Percentiles rank a stretch among this genome's conserved stretches.
These are phyloP conservation scores for Pseudochirops cupreus DNA, from an alignment of 2,797 vertebrate species.

Conservation along the genomic window DNA sequence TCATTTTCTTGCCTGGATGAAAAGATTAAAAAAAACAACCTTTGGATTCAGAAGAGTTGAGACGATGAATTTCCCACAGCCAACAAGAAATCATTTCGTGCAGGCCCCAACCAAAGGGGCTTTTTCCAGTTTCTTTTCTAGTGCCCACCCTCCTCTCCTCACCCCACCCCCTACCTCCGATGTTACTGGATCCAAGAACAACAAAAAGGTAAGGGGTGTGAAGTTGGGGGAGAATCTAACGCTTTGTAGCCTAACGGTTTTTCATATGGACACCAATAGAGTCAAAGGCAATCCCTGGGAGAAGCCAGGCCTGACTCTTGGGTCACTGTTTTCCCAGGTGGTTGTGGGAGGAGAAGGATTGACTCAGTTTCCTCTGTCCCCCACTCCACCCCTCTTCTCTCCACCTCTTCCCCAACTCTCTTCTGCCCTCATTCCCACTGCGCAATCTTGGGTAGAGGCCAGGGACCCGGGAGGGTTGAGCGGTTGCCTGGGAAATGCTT, in stretches of 20 bases:
- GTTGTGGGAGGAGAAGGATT: neutral
- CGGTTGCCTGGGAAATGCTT: constrained; percentile 83
- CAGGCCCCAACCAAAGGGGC: neutral
- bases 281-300: neutral
- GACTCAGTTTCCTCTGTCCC: constrained; percentile 67
- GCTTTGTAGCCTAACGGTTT: neutral
- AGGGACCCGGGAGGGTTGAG: constrained; percentile 81
- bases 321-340: constrained; percentile 77
- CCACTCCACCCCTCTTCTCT: neutral
- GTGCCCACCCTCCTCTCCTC: neutral
- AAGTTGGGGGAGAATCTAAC: fast-evolving
- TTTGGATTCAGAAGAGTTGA: fast-evolving
- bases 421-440: constrained; percentile 56
- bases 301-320: constrained; percentile 13
- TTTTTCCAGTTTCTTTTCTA: neutral
- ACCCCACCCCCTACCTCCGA: neutral
- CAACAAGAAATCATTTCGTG: neutral
- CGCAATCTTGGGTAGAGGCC: constrained; percentile 62
- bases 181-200: neutral
- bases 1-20: neutral
- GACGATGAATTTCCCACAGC: neutral
- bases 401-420: neutral
- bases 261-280: fast-evolving
- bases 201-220: neutral
- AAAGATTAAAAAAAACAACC: neutral